These are phyloP conservation scores for Oscarella lobularis DNA, from an alignment of 37 sponge, comb jelly and placozoan species.

Conservation along the genomic window DNA sequence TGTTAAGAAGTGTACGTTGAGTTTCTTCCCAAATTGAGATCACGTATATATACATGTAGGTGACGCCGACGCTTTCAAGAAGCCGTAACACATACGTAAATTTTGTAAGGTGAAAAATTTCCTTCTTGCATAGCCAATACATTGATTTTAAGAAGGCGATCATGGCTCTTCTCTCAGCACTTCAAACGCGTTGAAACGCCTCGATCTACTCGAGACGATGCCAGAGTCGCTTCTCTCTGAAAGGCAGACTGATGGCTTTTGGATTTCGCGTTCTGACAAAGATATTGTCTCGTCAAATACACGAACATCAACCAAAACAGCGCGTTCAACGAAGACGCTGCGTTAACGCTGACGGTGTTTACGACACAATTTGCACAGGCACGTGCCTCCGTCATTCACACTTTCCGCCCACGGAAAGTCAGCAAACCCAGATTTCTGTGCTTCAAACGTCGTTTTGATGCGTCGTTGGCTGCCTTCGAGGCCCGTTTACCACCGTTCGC, in stretches of 20 bases:
- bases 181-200: background rate
- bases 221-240: background rate
- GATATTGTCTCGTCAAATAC: background rate
- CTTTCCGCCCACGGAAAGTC: too few species aligned
- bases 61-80: constrained; percentile 7
- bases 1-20: constrained; percentile 13
- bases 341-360: background rate
- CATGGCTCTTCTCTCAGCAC: background rate
- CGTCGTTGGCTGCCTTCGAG: too few species aligned
- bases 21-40: constrained; percentile 10
- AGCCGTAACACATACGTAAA: constrained; percentile 1
- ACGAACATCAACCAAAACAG: background rate
- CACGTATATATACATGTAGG: constrained; percentile 17
- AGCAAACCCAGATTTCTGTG: too few species aligned
- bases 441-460: too few species aligned
- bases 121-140: constrained; percentile 11
- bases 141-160: background rate
- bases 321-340: background rate
- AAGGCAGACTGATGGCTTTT: background rate
- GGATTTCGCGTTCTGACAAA: background rate
- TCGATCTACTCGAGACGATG: background rate
- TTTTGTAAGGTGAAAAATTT: constrained; percentile 16
- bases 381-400: too few species aligned
- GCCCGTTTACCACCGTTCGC: too few species aligned
- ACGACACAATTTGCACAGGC: background rate